Evolutionary conservation across 2,797 vertebrate genomes (phyloP).

Genomic region (Myioborus miniatus): DNA sequence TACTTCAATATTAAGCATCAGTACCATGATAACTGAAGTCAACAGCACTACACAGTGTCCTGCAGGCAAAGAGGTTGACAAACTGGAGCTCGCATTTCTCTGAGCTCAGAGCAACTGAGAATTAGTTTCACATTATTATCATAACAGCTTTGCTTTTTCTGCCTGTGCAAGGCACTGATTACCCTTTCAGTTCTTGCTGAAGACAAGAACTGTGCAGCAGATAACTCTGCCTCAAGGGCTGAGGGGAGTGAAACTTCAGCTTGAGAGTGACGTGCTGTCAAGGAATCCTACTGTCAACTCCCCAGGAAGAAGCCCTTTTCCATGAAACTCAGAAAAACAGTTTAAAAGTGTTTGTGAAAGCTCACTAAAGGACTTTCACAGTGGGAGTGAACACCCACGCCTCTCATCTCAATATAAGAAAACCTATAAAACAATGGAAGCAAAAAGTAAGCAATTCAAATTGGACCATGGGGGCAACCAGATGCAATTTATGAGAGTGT

Average conservation of each 20-base stretch:
- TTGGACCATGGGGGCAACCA: background rate
- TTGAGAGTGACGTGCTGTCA: background rate
- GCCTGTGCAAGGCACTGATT: background rate
- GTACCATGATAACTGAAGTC: background rate
- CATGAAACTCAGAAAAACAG: background rate
- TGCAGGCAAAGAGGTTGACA: background rate
- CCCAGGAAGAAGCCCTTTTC: background rate
- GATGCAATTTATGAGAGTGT: background rate
- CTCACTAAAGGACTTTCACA: background rate
- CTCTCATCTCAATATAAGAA: background rate
- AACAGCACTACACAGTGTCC: background rate
- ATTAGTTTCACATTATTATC: background rate
- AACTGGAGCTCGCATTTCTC: background rate
- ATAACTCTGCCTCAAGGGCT: background rate
- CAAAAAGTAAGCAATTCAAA: slow-evolving; percentile 8
- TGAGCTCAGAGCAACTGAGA: background rate
- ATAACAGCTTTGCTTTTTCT: background rate
- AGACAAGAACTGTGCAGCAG: background rate
- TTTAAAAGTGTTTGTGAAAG: background rate
- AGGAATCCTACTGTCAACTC: background rate
- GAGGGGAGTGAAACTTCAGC: background rate
- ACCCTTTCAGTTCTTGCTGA: background rate
- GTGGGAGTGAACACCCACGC: background rate
- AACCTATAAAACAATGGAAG: background rate
- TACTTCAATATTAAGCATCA: background rate